Evolutionary conservation across 1,140 invertebrate genomes (phyloP).

Genomic region (Brachionus sp.): DNA sequence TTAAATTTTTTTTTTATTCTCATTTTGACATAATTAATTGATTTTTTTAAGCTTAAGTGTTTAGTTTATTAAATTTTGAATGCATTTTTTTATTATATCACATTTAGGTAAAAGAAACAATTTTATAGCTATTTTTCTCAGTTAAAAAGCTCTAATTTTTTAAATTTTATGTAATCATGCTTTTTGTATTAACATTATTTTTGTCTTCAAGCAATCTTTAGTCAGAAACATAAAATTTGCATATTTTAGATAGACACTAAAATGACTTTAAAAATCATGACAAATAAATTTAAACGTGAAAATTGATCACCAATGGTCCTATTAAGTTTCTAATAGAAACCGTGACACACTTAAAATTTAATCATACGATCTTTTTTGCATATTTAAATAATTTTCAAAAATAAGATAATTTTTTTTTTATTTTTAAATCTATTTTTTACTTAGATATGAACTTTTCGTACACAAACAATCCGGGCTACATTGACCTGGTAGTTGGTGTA

Average conservation of each 20-base stretch:
- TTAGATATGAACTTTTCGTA: conserved; percentile 25
- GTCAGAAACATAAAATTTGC: background rate
- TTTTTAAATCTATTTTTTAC: background rate
- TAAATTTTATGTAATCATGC: background rate
- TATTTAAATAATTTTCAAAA: background rate
- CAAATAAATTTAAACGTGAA: background rate
- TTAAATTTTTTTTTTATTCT: too few species aligned
- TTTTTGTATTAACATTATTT: background rate
- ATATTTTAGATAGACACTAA: background rate
- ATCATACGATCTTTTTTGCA: background rate
- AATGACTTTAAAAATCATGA: background rate
- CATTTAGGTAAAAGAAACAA: background rate
- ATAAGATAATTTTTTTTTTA: background rate
- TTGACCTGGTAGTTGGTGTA: conserved; percentile 35
- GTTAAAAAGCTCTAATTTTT: background rate
- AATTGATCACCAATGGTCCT: background rate
- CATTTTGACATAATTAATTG: too few species aligned
- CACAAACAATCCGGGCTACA: conserved; percentile 37
- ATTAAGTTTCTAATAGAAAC: background rate
- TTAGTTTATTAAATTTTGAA: background rate
- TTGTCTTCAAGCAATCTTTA: background rate
- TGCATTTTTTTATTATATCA: background rate
- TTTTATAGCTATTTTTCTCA: background rate
- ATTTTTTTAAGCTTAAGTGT: too few species aligned
- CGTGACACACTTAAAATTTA: background rate